Evolutionary conservation across 2,113 vertebrate genomes (phyloP), one percentile per base, ranked within the genome.

Genomic region (Bubo bubo): DNA sequence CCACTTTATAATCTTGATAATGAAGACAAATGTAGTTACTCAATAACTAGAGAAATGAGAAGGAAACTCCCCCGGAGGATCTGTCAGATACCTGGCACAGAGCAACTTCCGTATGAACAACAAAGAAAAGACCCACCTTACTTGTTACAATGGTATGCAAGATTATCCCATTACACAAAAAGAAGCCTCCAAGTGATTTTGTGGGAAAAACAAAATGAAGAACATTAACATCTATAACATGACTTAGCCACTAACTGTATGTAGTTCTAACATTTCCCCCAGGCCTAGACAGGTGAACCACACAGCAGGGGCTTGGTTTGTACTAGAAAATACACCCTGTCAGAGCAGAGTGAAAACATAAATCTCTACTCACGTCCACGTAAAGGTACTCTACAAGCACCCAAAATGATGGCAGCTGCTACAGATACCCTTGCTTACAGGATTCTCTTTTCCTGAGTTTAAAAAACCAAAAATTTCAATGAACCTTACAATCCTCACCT

Each of bases 221-320:
- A 59, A 66, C 10, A 9, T 79, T 73, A 66, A 55, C 9, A 17
- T 27, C 28, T 35, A 13, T 43, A 79, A 55, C 0, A 0, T 14
- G 20, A 37, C 22, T 32, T 32, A 24, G 12, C 8, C 24, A 43
- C 30, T 12, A 43, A 11, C 4, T 28, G 19, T 18, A 50, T 10
- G 6, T 6, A 9, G 27, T 37, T 39, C 22, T 34, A 67, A 34
- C 19, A 53, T 9, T 35, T 6, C 8, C 27, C 14, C 13, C 49
- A 45, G 10, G 19, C 13, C 60, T 43, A 9, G 26, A n/a, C 16
- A 67, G 22, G 21, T 18, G 15, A 73, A 27, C 10, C 26, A 28
- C 34, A 24, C 11, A 35, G 8, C 1, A 1, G 6, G 3, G 34
- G 1, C 43, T 81, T 56, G 14, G 6, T 41, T 41, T 49, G 7